phyloP scores from a whole-genome alignment of 1,140 invertebrate genomes.

The Adoxophyes honmai region DNA sequence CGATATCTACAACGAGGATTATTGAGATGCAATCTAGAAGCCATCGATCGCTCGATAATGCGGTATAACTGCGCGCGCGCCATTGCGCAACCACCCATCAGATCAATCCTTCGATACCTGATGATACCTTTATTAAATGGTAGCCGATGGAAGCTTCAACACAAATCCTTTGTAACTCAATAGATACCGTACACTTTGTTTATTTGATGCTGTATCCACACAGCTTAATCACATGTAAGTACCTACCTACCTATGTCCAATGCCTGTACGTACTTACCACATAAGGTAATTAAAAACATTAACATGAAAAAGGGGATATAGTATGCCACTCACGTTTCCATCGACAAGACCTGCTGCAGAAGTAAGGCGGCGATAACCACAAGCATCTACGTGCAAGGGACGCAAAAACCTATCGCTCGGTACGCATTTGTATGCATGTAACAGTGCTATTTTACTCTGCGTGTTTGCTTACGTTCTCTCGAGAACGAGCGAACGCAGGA shows the following conservation, averaged over 20 bases:
- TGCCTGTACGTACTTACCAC: too few relatives aligned
- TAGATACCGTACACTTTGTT: too few relatives aligned
- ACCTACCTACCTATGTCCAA: too few relatives aligned
- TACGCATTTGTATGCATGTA: not conserved
- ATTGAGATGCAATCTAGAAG: constrained; percentile 73
- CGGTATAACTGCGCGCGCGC: constrained; percentile 49
- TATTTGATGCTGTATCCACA: too few relatives aligned
- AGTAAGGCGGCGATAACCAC: constrained; percentile 14
- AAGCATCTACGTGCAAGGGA: constrained; percentile 4
- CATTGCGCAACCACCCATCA: constrained; percentile 62
- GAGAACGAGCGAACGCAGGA: constrained; percentile 54
- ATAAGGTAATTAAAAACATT: too few relatives aligned
- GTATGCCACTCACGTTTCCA: too few relatives aligned
- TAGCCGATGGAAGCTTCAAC: constrained; percentile 39
- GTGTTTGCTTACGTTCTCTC: constrained; percentile 48
- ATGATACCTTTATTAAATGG: constrained; percentile 70
- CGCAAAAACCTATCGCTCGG: not conserved
- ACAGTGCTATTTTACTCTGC: constrained; percentile 22
- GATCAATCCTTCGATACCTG: constrained; percentile 45
- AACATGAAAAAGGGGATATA: too few relatives aligned
- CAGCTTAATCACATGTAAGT: too few relatives aligned
- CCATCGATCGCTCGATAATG: constrained; percentile 67
- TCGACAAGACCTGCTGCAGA: too few relatives aligned
- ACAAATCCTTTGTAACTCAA: constrained; percentile 23
- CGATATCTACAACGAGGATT: constrained; percentile 61